These are phyloP conservation scores for Tipula helvola DNA, from an alignment of 2,888 invertebrate species.

Conservation along the genomic window DNA sequence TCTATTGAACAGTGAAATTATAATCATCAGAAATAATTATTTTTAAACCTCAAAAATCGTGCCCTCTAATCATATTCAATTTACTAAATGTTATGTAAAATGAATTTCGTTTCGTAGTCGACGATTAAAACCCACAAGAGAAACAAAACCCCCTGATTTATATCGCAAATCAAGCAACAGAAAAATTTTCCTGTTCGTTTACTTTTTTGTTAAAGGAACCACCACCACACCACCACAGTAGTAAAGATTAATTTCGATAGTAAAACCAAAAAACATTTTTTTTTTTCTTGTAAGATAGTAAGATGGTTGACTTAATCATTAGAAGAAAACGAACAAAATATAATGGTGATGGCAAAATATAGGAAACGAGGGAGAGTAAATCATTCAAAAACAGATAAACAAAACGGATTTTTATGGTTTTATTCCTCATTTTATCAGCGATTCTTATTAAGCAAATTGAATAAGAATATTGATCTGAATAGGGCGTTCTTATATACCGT, in stretches of 20 bases:
- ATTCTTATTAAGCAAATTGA: background rate
- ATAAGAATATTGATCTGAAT: background rate
- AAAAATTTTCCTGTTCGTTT: background rate
- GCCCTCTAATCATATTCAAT: background rate
- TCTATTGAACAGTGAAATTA: too few relatives aligned
- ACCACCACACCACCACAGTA: background rate
- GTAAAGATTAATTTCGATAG: background rate
- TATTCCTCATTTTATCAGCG: background rate
- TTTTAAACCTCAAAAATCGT: background rate
- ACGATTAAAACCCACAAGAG: background rate
- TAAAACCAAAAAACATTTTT: background rate
- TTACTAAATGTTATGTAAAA: background rate
- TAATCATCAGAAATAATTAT: background rate
- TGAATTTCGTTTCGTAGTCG: background rate
- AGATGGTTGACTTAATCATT: conserved; percentile 4
- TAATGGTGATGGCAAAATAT: background rate
- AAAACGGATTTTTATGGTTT: background rate
- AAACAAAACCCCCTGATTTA: background rate
- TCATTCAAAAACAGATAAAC: background rate
- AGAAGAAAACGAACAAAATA: background rate
- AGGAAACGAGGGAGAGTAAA: background rate
- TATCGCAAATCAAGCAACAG: background rate
- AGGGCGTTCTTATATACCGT: background rate
- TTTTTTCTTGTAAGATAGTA: background rate
- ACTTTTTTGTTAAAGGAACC: background rate